A percentile compares a stretch with the other conserved stretches of the same genome.
Evolutionary conservation across 2,113 vertebrate species (phyloP).

Genomic region (Mesembrinibis cayennensis): DNA sequence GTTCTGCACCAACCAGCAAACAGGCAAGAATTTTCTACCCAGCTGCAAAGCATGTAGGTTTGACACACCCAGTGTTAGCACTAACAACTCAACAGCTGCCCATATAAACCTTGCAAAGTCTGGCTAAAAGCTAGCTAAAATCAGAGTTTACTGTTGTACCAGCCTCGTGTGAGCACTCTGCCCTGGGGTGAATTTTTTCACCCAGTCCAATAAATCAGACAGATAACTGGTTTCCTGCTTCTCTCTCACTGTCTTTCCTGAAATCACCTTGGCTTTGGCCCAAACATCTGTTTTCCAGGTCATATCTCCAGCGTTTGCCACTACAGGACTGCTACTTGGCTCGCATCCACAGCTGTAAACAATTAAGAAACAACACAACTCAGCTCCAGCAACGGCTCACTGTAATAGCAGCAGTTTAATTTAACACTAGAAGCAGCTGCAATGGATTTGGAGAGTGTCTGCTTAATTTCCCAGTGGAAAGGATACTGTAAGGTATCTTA

Average conservation of each 20-base stretch:
- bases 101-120: not conserved
- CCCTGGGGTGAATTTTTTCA: not conserved
- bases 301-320: not conserved
- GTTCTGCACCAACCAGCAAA: not conserved
- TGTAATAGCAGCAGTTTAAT: slow-evolving; percentile 37
- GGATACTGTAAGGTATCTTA: not conserved
- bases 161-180: not conserved
- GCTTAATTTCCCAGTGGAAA: slow-evolving; percentile 45
- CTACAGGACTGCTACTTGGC: slow-evolving; percentile 12
- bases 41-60: not conserved
- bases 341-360: slow-evolving; percentile 3
- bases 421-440: slow-evolving; percentile 46
- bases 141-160: not conserved
- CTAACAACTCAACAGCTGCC: not conserved
- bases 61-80: not conserved
- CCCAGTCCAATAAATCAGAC: slow-evolving; percentile 20
- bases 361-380: slow-evolving; percentile 21
- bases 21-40: not conserved
- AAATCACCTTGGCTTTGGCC: slow-evolving; percentile 22
- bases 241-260: not conserved
- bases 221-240: slow-evolving; percentile 38
- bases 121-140: not conserved
- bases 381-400: not conserved
- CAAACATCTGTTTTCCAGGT: slow-evolving; percentile 60
- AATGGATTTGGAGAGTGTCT: slow-evolving; percentile 12